phyloP scores from a whole-genome alignment of 2,888 invertebrate species.

The Hyposoter dolosus region DNA sequence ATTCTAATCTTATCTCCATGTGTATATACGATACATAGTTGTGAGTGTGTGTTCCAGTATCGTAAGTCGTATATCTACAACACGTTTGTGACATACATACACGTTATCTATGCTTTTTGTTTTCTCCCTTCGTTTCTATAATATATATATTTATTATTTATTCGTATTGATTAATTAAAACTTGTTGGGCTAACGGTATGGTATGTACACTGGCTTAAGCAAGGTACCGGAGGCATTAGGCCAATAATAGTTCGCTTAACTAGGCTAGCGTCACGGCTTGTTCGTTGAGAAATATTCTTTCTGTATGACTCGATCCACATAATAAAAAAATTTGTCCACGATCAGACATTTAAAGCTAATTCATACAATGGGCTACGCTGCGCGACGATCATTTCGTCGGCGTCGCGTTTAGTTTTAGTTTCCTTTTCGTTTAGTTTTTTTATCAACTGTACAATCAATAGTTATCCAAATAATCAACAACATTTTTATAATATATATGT shows the following conservation, averaged over 20 bases:
- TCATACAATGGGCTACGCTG: conserved; percentile 53
- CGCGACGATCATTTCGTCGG: conserved; percentile 47
- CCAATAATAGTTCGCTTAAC: conserved; percentile 78
- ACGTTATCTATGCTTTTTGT: not conserved
- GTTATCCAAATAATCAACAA: conserved; percentile 72
- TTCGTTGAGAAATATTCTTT: conserved; percentile 70
- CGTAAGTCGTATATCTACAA: conserved; percentile 59
- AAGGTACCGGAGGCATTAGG: conserved; percentile 82
- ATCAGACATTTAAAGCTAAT: conserved; percentile 56
- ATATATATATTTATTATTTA: conserved; percentile 61
- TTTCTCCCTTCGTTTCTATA: not conserved
- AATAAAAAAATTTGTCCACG: conserved; percentile 51
- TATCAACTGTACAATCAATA: conserved; percentile 68
- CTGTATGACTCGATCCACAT: conserved; percentile 56
- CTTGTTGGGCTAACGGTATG: conserved; percentile 79
- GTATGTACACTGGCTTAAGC: conserved; percentile 82
- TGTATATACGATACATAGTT: conserved; percentile 70
- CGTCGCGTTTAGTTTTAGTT: conserved; percentile 63
- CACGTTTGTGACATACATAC: conserved; percentile 53
- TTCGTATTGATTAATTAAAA: conserved; percentile 72
- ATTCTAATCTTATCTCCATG: conserved; percentile 77
- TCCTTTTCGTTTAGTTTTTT: conserved; percentile 47
- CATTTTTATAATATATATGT: conserved; percentile 44
- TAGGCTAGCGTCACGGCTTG: conserved; percentile 79
- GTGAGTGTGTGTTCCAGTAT: conserved; percentile 30